A percentile compares a stretch with the other conserved stretches of the same genome.
Conservation (phyloP, 2,113 vertebrate genomes). For the Oxygymnocypris stewartii region DNA sequence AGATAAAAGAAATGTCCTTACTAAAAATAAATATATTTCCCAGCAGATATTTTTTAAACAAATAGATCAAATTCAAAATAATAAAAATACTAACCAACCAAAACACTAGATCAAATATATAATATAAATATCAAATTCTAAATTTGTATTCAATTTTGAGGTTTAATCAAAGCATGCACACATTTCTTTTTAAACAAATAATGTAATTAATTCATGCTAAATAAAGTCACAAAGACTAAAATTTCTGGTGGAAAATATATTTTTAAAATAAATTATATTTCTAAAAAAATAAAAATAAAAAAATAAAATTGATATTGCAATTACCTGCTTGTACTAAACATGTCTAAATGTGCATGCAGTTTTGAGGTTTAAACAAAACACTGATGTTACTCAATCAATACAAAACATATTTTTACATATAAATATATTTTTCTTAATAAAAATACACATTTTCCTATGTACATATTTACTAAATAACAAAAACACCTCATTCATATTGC, state of each 20-base stretch:
- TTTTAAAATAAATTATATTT: too few species aligned
- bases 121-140: neutral
- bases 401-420: neutral
- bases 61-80: neutral
- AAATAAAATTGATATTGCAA: neutral
- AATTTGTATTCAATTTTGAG: neutral
- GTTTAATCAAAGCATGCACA: neutral
- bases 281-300: too few species aligned
- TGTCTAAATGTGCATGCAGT: neutral
- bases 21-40: neutral
- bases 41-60: too few species aligned
- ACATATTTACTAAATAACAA: too few species aligned
- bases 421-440: neutral
- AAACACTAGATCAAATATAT: neutral
- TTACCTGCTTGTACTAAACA: neutral
- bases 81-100: neutral
- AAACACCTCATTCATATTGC: neutral
- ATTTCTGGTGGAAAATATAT: too few species aligned
- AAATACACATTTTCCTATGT: neutral
- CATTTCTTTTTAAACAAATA: neutral
- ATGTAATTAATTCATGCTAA: neutral
- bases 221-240: too few species aligned
- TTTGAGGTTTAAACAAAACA: neutral
- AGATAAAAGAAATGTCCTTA: too few species aligned
- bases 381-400: neutral